Evolutionary conservation across 2,113 vertebrate genomes (phyloP).

Genomic region (Callipepla californica): DNA sequence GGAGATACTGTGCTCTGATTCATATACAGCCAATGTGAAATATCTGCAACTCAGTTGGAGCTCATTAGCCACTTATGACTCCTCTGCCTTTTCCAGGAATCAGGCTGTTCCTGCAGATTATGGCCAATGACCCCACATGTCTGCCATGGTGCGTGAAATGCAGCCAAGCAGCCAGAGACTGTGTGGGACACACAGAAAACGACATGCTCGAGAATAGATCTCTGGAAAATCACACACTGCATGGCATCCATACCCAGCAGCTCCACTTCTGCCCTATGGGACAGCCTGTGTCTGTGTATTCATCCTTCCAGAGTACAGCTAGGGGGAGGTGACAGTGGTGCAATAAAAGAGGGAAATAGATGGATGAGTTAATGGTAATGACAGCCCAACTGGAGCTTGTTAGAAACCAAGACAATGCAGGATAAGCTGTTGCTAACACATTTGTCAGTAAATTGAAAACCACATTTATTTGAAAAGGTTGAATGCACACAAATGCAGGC

Average conservation of each 20-base stretch:
- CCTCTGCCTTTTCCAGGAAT: not conserved
- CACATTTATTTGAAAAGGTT: not conserved
- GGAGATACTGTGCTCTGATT: not conserved
- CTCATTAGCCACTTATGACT: not conserved
- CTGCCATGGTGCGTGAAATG: not conserved
- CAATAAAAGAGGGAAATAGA: not conserved
- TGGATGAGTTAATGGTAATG: not conserved
- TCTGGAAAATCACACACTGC: not conserved
- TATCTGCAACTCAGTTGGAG: not conserved
- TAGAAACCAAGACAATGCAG: not conserved
- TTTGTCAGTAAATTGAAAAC: not conserved
- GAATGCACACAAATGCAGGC: not conserved
- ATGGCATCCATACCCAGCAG: not conserved
- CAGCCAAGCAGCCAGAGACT: not conserved
- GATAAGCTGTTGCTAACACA: not conserved
- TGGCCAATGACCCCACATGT: not conserved
- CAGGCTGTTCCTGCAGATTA: not conserved
- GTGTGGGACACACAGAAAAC: not conserved
- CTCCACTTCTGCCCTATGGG: not conserved
- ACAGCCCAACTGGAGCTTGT: fast-evolving
- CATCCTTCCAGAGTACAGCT: not conserved
- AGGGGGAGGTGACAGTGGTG: not conserved
- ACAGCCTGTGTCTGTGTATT: not conserved
- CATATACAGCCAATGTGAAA: not conserved
- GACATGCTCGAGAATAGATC: not conserved